phyloP scores from a whole-genome alignment of 2,888 invertebrate species.

The Apoda limacodes region DNA sequence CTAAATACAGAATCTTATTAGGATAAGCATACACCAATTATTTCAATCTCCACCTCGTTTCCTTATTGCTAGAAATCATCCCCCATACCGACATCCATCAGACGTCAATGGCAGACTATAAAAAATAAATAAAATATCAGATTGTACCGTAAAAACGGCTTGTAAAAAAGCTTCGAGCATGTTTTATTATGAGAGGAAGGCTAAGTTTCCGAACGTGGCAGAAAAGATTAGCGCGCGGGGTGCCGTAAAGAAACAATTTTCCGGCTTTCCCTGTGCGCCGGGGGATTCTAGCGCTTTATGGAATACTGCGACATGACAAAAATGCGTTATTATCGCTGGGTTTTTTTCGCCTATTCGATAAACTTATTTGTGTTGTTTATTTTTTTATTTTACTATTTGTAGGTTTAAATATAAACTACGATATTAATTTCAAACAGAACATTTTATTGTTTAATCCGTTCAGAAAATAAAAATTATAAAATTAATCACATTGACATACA shows the following conservation, averaged over 20 bases:
- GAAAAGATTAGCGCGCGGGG: conserved; percentile 60
- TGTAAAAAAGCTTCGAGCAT: conserved; percentile 27
- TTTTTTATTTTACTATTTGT: conserved; percentile 1
- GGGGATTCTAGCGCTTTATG: conserved; percentile 41
- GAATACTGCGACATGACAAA: conserved; percentile 58
- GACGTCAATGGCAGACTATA: conserved; percentile 55
- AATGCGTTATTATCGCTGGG: conserved; percentile 45
- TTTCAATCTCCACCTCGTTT: too few species aligned
- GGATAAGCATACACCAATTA: too few species aligned
- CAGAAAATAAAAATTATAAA: conserved; percentile 61
- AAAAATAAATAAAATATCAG: conserved; percentile 60
- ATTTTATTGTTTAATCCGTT: conserved; percentile 70
- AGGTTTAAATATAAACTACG: conserved; percentile 36
- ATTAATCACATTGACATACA: conserved; percentile 68
- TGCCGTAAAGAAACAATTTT: conserved; percentile 68
- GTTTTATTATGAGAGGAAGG: conserved; percentile 16
- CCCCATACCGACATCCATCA: conserved; percentile 41
- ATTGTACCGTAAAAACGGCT: conserved; percentile 32
- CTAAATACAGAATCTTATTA: too few species aligned
- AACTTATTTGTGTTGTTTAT: too few species aligned
- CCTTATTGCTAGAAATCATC: conserved; percentile 25
- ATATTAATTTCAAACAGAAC: conserved; percentile 64
- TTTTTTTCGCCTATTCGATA: too few species aligned
- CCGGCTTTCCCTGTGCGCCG: conserved; percentile 43
- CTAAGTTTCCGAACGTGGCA: conserved; percentile 21